phyloP scores from a whole-genome alignment of 2,888 invertebrate genomes.

The Octonoba sinensis region DNA sequence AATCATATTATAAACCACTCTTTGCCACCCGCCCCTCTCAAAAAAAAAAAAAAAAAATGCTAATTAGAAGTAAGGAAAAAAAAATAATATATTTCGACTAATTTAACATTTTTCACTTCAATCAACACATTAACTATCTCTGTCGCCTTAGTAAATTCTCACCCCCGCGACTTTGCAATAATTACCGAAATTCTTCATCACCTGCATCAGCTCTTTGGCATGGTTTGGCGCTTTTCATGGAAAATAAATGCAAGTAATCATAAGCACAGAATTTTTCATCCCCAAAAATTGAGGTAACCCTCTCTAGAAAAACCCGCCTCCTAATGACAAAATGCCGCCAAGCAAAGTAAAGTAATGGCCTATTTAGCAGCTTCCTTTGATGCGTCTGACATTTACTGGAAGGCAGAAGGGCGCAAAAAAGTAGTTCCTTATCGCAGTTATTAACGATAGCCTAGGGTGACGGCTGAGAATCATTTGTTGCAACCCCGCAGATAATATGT shows the following conservation, averaged over 20 bases:
- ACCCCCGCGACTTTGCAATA: slow-evolving; percentile 13
- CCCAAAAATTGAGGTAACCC: slow-evolving; percentile 47
- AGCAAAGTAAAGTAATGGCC: slow-evolving; percentile 64
- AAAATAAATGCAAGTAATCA: slow-evolving; percentile 51
- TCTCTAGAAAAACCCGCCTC: slow-evolving; percentile 44
- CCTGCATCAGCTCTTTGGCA: slow-evolving; percentile 40
- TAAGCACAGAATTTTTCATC: slow-evolving; percentile 25
- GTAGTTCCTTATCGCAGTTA: slow-evolving; percentile 61
- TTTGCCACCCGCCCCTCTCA: too few relatives aligned
- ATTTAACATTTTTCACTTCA: too few relatives aligned
- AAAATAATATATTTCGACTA: too few relatives aligned
- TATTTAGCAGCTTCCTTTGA: slow-evolving; percentile 64
- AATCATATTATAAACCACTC: too few relatives aligned
- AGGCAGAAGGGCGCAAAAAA: slow-evolving; percentile 55
- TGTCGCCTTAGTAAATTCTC: slow-evolving; percentile 28
- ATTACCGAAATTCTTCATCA: slow-evolving; percentile 19
- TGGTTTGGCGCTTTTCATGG: slow-evolving; percentile 31
- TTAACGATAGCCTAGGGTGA: slow-evolving; percentile 63
- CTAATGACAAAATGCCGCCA: slow-evolving; percentile 64
- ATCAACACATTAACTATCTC: too few relatives aligned
- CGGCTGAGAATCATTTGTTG: slow-evolving; percentile 62
- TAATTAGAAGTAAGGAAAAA: too few relatives aligned
- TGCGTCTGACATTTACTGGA: slow-evolving; percentile 59
- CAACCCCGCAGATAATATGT: slow-evolving; percentile 63
- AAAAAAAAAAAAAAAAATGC: too few relatives aligned